Conservation (phyloP, 2,113 vertebrate species). For the Todiramphus saurophagus region DNA sequence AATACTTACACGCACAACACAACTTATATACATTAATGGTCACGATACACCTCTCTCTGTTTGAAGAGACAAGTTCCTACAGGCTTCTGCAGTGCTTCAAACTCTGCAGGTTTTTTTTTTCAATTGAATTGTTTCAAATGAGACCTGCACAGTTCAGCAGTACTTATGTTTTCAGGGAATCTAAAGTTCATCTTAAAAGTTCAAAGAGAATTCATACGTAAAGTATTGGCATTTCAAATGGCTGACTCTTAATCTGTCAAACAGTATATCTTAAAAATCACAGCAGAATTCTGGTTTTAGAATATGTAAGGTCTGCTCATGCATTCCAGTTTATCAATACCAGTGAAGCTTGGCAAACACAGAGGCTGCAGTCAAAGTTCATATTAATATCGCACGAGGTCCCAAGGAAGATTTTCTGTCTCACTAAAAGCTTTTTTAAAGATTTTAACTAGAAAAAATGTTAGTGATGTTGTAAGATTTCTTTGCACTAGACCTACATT, state of each 20-base stretch:
- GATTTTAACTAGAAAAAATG: constrained; percentile 17
- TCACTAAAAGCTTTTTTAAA: constrained; percentile 19
- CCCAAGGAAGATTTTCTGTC: neutral
- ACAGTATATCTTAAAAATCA: neutral
- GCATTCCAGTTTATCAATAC: neutral
- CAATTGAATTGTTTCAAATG: neutral
- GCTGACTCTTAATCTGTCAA: neutral
- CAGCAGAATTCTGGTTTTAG: neutral
- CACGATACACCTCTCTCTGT: neutral
- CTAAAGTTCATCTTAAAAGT: constrained; percentile 7
- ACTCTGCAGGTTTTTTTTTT: neutral
- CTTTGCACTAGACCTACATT: neutral
- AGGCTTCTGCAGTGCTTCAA: neutral
- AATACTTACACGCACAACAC: neutral
- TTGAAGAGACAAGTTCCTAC: neutral
- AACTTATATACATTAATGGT: neutral
- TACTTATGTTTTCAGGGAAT: neutral
- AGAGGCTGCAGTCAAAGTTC: neutral
- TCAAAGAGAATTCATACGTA: neutral
- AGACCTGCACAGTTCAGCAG: neutral
- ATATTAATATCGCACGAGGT: neutral
- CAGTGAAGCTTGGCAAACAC: neutral
- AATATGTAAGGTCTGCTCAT: neutral
- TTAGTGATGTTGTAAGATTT: neutral
- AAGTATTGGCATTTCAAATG: neutral